These are phyloP conservation scores for Adelphocoris suturalis DNA, from an alignment of 2,888 invertebrate species.

Conservation along the genomic window DNA sequence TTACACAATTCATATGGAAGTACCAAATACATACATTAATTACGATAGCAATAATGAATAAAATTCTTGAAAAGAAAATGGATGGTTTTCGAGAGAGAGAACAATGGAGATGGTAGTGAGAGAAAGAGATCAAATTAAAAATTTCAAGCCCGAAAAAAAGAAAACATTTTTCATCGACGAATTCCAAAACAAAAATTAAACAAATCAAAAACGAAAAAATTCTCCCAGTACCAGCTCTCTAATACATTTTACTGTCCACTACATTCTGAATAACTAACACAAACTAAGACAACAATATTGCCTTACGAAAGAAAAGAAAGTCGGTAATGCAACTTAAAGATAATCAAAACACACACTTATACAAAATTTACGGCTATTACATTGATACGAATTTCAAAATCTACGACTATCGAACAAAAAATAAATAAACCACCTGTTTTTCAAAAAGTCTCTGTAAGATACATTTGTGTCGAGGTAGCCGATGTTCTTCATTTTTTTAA, in stretches of 20 bases:
- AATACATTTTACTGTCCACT: background rate
- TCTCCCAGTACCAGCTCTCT: background rate
- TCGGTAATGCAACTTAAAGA: background rate
- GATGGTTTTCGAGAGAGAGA: background rate
- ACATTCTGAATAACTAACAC: background rate
- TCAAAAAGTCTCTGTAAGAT: background rate
- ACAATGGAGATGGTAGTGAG: background rate
- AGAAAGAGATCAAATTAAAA: constrained; percentile 17
- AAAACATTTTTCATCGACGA: background rate
- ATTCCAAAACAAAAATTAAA: background rate
- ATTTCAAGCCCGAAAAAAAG: background rate
- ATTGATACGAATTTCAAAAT: background rate
- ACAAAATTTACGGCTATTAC: background rate
- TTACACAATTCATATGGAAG: background rate
- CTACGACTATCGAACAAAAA: background rate
- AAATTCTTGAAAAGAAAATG: background rate
- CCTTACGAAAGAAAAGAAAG: too few species aligned
- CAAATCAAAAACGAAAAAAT: background rate
- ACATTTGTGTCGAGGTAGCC: constrained; percentile 3
- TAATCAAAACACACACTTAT: background rate
- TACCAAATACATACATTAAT: background rate
- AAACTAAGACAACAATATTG: background rate
- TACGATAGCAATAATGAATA: background rate
- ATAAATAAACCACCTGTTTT: constrained; percentile 1
- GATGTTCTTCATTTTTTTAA: constrained; percentile 48